phyloP scores from a whole-genome alignment of 1,140 invertebrate species.

The Oreohelix idahoensis region DNA sequence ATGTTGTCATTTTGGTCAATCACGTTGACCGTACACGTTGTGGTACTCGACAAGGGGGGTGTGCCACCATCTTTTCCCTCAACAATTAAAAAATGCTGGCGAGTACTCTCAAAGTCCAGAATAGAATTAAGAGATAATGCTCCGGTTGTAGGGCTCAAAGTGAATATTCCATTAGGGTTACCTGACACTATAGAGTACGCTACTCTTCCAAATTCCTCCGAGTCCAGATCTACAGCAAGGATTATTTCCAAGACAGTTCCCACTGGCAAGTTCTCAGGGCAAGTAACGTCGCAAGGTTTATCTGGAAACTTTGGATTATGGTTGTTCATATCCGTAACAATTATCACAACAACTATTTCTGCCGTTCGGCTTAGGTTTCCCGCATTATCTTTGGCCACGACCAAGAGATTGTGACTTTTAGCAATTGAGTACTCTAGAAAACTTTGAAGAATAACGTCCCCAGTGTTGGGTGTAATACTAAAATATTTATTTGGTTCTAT shows the following conservation, averaged over 20 bases:
- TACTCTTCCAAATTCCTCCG: background rate
- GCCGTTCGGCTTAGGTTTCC: background rate
- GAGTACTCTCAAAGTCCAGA: constrained; percentile 31
- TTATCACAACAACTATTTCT: background rate
- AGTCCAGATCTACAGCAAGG: background rate
- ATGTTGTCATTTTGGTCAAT: constrained; percentile 40
- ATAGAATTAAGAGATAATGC: constrained; percentile 1
- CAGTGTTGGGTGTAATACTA: background rate
- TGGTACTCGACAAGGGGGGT: constrained; percentile 6
- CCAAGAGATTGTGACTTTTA: constrained; percentile 9
- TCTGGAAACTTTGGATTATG: background rate
- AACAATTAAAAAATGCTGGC: background rate
- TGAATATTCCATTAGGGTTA: background rate
- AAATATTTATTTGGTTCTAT: background rate
- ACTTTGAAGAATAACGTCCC: background rate
- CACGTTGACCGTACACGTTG: constrained; percentile 31
- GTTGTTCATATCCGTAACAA: constrained; percentile 3
- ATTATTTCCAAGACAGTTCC: background rate
- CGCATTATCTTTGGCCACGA: background rate
- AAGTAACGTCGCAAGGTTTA: background rate
- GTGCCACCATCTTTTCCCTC: constrained; percentile 3
- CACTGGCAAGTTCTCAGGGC: background rate
- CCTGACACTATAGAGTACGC: constrained; percentile 15
- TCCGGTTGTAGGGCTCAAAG: constrained; percentile 17
- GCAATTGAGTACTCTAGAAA: constrained; percentile 1